Conservation (phyloP, 1,140 invertebrate genomes). For the Dendroctonus ponderosae region DNA sequence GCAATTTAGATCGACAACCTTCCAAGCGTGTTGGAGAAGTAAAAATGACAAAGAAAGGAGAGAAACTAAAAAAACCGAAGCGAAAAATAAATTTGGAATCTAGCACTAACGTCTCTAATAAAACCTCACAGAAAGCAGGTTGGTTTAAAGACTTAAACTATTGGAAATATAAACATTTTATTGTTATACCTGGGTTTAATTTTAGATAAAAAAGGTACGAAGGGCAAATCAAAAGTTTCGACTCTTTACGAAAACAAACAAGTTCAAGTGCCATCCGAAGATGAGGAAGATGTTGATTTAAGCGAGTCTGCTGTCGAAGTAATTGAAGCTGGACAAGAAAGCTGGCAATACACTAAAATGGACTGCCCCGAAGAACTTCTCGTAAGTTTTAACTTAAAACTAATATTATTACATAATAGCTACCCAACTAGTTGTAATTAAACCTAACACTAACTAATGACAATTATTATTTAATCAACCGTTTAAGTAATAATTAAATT, state of each 20-base stretch:
- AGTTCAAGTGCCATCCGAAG: constrained; percentile 40
- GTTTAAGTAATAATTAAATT: neutral
- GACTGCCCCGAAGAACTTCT: constrained; percentile 34
- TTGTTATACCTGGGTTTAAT: neutral
- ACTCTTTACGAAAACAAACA: constrained; percentile 40
- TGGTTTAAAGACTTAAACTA: neutral
- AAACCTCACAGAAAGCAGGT: neutral
- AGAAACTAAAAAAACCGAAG: constrained; percentile 33
- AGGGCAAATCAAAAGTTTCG: constrained; percentile 29
- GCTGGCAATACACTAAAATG: constrained; percentile 56
- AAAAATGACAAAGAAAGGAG: constrained; percentile 26
- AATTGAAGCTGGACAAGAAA: constrained; percentile 52
- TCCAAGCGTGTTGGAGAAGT: neutral
- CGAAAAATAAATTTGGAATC: constrained; percentile 20
- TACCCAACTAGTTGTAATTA: too few species aligned
- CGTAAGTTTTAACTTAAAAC: neutral
- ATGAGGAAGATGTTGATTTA: constrained; percentile 26
- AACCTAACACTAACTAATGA: too few species aligned
- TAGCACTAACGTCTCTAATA: neutral
- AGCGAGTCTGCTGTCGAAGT: constrained; percentile 5
- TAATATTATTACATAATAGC: neutral
- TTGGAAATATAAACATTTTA: too few species aligned
- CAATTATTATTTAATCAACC: too few species aligned
- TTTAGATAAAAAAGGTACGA: constrained; percentile 36
- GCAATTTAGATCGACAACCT: neutral